Evolutionary conservation across 2,797 vertebrate species (phyloP).

Genomic region (Pelodytes ibericus): DNA sequence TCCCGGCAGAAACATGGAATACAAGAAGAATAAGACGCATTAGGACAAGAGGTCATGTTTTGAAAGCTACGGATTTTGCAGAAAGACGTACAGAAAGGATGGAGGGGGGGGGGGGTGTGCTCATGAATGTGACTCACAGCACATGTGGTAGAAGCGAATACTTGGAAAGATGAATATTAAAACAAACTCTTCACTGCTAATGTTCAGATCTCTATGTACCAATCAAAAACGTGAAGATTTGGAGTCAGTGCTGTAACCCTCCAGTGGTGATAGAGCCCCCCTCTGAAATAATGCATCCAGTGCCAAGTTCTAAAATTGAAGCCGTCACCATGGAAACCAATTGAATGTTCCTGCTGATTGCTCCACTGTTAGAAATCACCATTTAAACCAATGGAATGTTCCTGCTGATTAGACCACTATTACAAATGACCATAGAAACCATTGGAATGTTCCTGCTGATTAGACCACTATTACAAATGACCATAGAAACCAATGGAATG

Average conservation of each 20-base stretch:
- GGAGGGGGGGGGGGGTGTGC: not conserved
- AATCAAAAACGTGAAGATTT: too few relatives aligned
- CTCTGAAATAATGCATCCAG: too few relatives aligned
- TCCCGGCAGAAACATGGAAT: constrained; percentile 5
- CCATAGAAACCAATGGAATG: too few relatives aligned
- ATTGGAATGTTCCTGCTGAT: too few relatives aligned
- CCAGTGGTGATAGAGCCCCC: too few relatives aligned
- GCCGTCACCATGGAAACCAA: not conserved
- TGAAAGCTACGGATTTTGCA: not conserved
- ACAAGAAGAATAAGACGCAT: not conserved
- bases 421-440: too few relatives aligned
- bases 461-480: too few relatives aligned
- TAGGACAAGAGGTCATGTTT: not conserved
- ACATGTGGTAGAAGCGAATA: not conserved
- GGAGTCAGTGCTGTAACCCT: too few relatives aligned
- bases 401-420: too few relatives aligned
- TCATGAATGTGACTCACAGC: not conserved
- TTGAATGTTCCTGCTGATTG: not conserved
- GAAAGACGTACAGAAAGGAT: not conserved
- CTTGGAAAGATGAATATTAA: too few relatives aligned
- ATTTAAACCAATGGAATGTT: not conserved
- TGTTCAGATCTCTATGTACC: too few relatives aligned
- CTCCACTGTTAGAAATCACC: not conserved
- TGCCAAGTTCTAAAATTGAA: not conserved
- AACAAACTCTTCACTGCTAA: too few relatives aligned